Base-by-base conservation (phyloP, 2,888 invertebrate genomes). In the Thalpophila matura region DNA sequence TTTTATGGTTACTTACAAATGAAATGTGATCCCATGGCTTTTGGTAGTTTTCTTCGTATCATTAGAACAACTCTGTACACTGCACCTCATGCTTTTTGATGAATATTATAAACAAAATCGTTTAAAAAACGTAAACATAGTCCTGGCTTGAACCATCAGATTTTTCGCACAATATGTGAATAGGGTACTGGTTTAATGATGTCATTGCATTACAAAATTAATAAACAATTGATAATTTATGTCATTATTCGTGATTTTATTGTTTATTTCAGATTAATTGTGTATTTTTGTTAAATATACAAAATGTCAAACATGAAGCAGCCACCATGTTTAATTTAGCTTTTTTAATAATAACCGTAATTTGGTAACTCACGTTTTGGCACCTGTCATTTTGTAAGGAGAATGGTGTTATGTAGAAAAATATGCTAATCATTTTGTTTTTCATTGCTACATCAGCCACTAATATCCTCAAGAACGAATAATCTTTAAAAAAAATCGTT, bases 1-100 rank as follows among this genome's bases (percentile, higher is more conserved):
- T 40, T 27, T 56, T 43, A 45, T 9, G n/a, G 16, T 43, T 51
- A 89, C 91, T 86, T 84, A 92, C 92, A 89, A 67, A 63, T 93
- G 92, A 83, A 92, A 93, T 1, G 91, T 91, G 43, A 92, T 88
- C 65, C 90, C 92, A 79, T 90, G 82, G 58, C 82, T 81, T 81
- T 90, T 92, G 0, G 86, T 85, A 4, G 82, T 86, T 54, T 73
- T 82, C 57, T 86, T 89, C 0, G 90, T 88, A 53, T 91, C 90
- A 67, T 89, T 91, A 2, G 38, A 77, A 74, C 92, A 92, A 64
- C 86, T 87, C 38, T 77, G 86, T 1, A 91, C 91, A 72, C 90
- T 86, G 74, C 92, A 92, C 83, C 88, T 80, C 92, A 92, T 92
- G 60, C 61, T 86, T 59, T 46, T 10, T 9, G 4, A 3, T 12